Evolutionary conservation across 2,888 invertebrate genomes (phyloP).

Genomic region (Drosophila greeni): DNA sequence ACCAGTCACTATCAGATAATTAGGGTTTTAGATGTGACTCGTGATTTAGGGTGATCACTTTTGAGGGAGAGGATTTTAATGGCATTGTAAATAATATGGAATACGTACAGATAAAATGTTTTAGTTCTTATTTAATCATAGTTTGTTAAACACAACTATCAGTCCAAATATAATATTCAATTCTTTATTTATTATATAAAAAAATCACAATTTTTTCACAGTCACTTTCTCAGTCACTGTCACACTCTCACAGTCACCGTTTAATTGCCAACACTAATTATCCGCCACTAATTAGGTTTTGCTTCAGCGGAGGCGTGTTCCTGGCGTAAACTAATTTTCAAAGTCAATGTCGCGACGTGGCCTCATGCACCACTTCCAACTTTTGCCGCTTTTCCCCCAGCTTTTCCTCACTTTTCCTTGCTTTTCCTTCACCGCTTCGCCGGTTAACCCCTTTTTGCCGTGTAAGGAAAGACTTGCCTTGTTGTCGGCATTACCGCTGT

Average conservation of each 20-base stretch:
- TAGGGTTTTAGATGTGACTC: neutral
- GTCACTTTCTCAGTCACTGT: neutral
- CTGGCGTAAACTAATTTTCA: conserved; percentile 57
- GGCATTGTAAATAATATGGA: neutral
- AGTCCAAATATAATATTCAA: neutral
- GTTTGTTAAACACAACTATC: neutral
- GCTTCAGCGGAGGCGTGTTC: conserved; percentile 8
- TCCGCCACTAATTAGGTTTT: conserved; percentile 33
- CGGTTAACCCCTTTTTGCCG: conserved; percentile 27
- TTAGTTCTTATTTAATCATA: neutral
- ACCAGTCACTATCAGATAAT: conserved; percentile 7
- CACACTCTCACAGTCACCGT: neutral
- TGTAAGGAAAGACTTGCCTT: conserved; percentile 12
- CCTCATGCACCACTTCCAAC: conserved; percentile 11
- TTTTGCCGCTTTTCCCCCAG: conserved; percentile 7
- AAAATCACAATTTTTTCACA: neutral
- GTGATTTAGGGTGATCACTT: neutral
- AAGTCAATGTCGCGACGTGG: conserved; percentile 59
- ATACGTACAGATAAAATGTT: too few species aligned
- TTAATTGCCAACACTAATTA: conserved; percentile 32
- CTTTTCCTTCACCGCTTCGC: neutral
- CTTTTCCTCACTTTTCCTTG: conserved; percentile 2
- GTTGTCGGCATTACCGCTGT: conserved; percentile 13
- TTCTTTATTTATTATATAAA: neutral
- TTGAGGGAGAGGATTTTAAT: neutral